Conservation (phyloP, 1,140 invertebrate species). For the Samia ricini region DNA sequence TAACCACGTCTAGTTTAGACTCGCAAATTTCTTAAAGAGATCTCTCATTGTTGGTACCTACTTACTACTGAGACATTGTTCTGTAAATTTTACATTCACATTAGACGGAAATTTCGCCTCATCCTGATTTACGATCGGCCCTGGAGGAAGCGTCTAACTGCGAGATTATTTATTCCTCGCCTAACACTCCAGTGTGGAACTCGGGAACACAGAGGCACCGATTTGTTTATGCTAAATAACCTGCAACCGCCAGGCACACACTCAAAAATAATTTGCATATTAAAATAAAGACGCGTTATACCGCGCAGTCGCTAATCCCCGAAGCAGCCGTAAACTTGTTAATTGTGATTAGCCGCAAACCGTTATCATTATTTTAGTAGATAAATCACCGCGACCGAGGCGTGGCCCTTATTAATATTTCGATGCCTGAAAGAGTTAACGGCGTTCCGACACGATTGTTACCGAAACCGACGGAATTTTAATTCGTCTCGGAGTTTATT, state of each 20-base stretch:
- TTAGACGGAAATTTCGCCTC: slow-evolving; percentile 62
- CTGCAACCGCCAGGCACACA: slow-evolving; percentile 48
- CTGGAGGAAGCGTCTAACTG: slow-evolving; percentile 47
- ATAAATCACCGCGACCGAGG: slow-evolving; percentile 40
- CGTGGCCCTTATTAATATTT: slow-evolving; percentile 60
- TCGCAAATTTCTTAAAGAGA: slow-evolving; percentile 35
- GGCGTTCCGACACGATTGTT: slow-evolving; percentile 63
- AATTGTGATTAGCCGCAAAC: slow-evolving; percentile 43
- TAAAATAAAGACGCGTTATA: slow-evolving; percentile 46
- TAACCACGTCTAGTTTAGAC: slow-evolving; percentile 37
- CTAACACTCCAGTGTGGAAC: slow-evolving; percentile 32
- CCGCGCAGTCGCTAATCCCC: slow-evolving; percentile 28
- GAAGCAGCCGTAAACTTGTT: slow-evolving; percentile 40
- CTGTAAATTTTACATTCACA: slow-evolving; percentile 66
- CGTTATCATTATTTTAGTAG: slow-evolving; percentile 50
- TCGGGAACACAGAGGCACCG: slow-evolving; percentile 28
- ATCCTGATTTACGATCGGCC: slow-evolving; percentile 56
- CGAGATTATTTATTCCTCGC: slow-evolving; percentile 61
- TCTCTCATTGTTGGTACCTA: slow-evolving; percentile 35
- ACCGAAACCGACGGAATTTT: slow-evolving; percentile 71
- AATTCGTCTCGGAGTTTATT: slow-evolving; percentile 70
- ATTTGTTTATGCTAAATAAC: slow-evolving; percentile 71
- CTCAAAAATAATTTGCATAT: slow-evolving; percentile 70
- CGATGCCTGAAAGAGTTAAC: slow-evolving; percentile 54
- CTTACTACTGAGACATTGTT: slow-evolving; percentile 54